Percentiles rank a stretch among this genome's conserved stretches.
Evolutionary conservation across 2,888 invertebrate species (phyloP).

Genomic region (Octodonta nipae): DNA sequence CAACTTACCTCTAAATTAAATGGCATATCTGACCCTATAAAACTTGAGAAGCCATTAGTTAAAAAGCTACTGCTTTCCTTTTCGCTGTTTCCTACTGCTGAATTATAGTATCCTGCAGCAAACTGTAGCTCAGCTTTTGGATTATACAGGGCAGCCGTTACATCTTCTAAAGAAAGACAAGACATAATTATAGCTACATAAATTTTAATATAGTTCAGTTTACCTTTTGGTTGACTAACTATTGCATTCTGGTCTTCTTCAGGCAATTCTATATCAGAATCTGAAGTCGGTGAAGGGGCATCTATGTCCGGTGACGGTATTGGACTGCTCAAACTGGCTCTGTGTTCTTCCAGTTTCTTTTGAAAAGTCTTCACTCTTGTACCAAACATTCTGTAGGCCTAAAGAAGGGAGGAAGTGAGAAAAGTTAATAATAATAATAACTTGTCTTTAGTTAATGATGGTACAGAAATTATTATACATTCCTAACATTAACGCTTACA

Average conservation of each 20-base stretch:
- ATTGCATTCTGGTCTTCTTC: too few species aligned
- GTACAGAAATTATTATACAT: too few species aligned
- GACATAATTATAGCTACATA: background rate
- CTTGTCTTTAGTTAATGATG: too few species aligned
- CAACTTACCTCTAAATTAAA: slow-evolving; percentile 40
- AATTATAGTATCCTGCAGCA: background rate
- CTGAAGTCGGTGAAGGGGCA: slow-evolving; percentile 67
- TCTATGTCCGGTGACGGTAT: slow-evolving; percentile 55
- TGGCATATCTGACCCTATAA: slow-evolving; percentile 49
- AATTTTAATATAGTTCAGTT: background rate
- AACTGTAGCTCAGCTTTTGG: slow-evolving; percentile 14
- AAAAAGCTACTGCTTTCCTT: too few species aligned
- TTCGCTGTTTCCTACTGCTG: background rate
- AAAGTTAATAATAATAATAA: too few species aligned
- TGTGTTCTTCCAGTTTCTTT: slow-evolving; percentile 70
- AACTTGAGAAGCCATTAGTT: slow-evolving; percentile 47
- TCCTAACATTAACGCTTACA: too few species aligned
- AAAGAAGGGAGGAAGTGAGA: slow-evolving; percentile 16
- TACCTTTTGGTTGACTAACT: slow-evolving; percentile 11
- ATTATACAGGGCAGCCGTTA: slow-evolving; percentile 10
- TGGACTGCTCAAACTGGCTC: slow-evolving; percentile 55
- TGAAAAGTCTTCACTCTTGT: slow-evolving; percentile 73
- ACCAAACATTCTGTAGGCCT: slow-evolving; percentile 93
- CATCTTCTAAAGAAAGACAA: slow-evolving; percentile 1
- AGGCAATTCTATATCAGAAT: slow-evolving; percentile 67